Base-by-base conservation (phyloP, 2,797 vertebrate species). In the Lophotriccus pileatus region DNA sequence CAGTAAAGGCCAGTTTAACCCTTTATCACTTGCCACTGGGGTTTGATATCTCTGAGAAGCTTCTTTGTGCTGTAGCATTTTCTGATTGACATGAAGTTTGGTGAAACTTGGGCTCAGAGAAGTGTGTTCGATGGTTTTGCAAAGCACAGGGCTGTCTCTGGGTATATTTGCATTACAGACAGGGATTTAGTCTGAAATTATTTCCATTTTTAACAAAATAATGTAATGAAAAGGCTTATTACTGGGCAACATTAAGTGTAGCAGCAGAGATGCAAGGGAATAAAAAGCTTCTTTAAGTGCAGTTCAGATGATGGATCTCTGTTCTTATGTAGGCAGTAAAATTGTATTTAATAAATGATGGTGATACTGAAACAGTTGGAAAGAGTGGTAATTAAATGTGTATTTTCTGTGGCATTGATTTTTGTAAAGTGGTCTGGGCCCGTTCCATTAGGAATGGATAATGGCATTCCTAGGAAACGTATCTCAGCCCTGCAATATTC, bases 381-480 rank as follows among this genome's bases (percentile, higher is more conserved):
- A 60, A 79, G 55, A 66, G 19, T 3, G 44, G 44, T 80, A 91
- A 63, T 93, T 67, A 92, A 82, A 49, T 39, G 79, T 66, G 8
- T 76, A 8, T 52, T 43, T 94, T 95, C 21, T 36, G 67, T 91
- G 90, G 84, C 92, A 93, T 95, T 94, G 93, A 82, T 95, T 89
- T 83, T 21, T 79, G 37, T 34, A 8, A 5, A 88, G 94, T 90
- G 69, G 39, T 72, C 60, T 93, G 86, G 84, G 43, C 41, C 66
- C 19, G 14, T 72, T 82, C 89, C 77, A 64, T 68, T 12, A 16
- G 55, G 0, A 59, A 3, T 23, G 47, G 63, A 7, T 37, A 22
- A 60, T 66, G 85, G 58, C 58, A 9, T 78, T 55, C 74, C 89
- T 62, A 12, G 75, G 67, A 66, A 23, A 9, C 2, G 0, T 2